Conservation (phyloP, 2,797 vertebrate genomes). For the Danio kyathit region DNA sequence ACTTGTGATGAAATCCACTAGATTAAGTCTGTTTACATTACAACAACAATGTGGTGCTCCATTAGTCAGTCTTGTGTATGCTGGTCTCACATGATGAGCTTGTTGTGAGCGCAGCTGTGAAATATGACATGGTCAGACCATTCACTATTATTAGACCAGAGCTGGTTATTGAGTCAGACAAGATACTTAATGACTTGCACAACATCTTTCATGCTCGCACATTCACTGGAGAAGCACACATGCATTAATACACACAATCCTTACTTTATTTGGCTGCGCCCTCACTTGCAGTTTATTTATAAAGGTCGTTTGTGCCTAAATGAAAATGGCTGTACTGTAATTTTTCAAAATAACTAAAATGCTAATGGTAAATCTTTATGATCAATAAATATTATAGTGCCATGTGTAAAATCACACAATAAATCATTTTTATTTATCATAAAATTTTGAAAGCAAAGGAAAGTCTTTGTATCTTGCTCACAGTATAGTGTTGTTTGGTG, state of each 20-base stretch:
- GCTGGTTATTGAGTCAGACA: neutral
- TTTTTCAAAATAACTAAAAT: neutral
- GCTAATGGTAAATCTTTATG: neutral
- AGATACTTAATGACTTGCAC: slow-evolving; percentile 7
- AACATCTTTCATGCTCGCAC: slow-evolving; percentile 5
- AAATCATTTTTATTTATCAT: too few species aligned
- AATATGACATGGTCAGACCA: slow-evolving; percentile 3
- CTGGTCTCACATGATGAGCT: slow-evolving; percentile 36
- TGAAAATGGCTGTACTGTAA: slow-evolving; percentile 16
- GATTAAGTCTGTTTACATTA: slow-evolving; percentile 64
- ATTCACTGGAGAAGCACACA: neutral
- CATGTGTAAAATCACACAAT: too few species aligned
- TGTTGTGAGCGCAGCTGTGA: slow-evolving; percentile 14
- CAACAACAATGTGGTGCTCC: neutral
- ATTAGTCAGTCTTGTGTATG: slow-evolving; percentile 48
- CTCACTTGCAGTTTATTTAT: slow-evolving; percentile 20
- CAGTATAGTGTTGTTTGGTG: neutral
- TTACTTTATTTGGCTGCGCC: neutral
- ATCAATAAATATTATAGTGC: too few species aligned
- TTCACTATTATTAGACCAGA: neutral
- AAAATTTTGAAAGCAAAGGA: neutral
- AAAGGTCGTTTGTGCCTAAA: slow-evolving; percentile 32
- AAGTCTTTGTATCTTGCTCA: neutral
- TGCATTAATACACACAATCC: slow-evolving; percentile 3
- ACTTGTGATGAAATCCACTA: slow-evolving; percentile 46